phyloP scores from a whole-genome alignment of 1,140 invertebrate genomes.

The Bombus pyrosoma region DNA sequence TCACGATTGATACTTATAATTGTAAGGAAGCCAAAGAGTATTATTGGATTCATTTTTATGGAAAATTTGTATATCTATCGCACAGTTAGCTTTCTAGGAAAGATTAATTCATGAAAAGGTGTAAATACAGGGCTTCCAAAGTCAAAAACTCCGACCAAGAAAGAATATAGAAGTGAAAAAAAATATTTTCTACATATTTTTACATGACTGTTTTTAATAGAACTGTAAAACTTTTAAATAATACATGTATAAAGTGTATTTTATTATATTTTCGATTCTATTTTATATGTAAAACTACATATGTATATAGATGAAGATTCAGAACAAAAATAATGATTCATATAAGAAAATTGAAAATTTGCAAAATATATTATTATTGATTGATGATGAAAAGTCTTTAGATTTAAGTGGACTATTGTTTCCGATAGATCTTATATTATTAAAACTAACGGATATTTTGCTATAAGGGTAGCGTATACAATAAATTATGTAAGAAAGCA shows the following conservation, averaged over 20 bases:
- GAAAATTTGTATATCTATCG: conserved; percentile 30
- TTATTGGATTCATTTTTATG: not conserved
- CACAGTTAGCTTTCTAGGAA: conserved; percentile 43
- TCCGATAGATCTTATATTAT: not conserved
- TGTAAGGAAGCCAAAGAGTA: conserved; percentile 30
- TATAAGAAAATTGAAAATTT: conserved; percentile 13
- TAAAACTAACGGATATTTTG: conserved; percentile 9
- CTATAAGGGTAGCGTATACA: not conserved
- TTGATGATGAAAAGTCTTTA: not conserved
- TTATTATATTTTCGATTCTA: conserved; percentile 59
- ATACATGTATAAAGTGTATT: conserved; percentile 42
- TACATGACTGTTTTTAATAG: conserved; percentile 48
- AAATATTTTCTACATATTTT: conserved; percentile 65
- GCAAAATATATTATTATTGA: not conserved
- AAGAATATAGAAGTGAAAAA: conserved; percentile 13
- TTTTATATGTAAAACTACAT: conserved; percentile 48
- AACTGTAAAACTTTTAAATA: conserved; percentile 31
- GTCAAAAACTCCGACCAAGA: conserved; percentile 25
- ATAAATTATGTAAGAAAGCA: not conserved
- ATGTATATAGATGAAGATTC: conserved; percentile 1
- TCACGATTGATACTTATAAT: not conserved
- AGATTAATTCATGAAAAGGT: conserved; percentile 1
- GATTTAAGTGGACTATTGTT: not conserved
- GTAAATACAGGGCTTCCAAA: conserved; percentile 60
- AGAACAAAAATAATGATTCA: not conserved